Conservation (phyloP, 1,140 invertebrate species). For the Micrasema minimum region DNA sequence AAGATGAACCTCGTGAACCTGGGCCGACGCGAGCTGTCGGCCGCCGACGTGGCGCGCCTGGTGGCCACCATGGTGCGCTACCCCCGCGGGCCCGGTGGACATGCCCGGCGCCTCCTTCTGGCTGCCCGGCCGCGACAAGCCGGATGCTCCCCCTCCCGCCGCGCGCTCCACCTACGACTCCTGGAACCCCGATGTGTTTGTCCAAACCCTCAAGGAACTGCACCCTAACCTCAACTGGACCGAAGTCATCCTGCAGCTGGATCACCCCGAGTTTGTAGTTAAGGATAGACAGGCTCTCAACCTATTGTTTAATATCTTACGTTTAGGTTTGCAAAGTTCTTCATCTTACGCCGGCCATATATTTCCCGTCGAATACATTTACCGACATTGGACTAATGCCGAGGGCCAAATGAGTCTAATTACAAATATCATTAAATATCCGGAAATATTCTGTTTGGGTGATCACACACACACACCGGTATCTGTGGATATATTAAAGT, state of each 20-base stretch:
- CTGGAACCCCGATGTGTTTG: constrained; percentile 95
- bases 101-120: constrained; percentile 73
- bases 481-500: constrained; percentile 89
- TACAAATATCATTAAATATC: constrained; percentile 86
- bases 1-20: constrained; percentile 83
- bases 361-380: constrained; percentile 91
- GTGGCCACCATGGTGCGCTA: constrained; percentile 85
- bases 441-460: constrained; percentile 94
- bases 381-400: constrained; percentile 90
- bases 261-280: constrained; percentile 90
- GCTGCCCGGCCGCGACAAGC: constrained; percentile 65
- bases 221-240: constrained; percentile 90
- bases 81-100: constrained; percentile 77
- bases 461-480: constrained; percentile 90
- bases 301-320: constrained; percentile 82
- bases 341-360: constrained; percentile 76
- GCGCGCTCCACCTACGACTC: constrained; percentile 62
- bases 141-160: constrained; percentile 61
- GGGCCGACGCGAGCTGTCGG: constrained; percentile 77
- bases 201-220: constrained; percentile 89
- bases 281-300: constrained; percentile 86
- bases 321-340: constrained; percentile 77
- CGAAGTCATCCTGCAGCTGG: constrained; percentile 90
- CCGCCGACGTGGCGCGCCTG: constrained; percentile 85
- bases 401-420: constrained; percentile 93